Evolutionary conservation across 1,140 invertebrate genomes (phyloP), one percentile per base, ranked within the genome.

Genomic region (Zaprionus inermis): DNA sequence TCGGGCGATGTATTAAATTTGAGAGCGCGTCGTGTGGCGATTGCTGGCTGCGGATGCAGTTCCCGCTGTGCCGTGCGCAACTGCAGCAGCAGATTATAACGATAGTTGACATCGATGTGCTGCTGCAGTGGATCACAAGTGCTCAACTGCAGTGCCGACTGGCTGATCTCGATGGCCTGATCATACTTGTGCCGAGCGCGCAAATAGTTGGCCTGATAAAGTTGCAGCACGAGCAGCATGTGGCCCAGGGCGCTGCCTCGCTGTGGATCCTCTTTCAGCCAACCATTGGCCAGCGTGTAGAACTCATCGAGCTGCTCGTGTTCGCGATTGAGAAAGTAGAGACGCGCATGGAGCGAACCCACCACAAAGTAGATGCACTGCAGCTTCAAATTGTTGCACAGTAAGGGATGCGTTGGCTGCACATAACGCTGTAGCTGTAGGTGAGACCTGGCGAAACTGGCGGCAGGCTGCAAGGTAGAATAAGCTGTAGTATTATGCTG

Each of bases 331-430:
- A 91, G 68, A 10, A 79, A 91, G 32, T 74, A 52, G 7, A 91
- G 59, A 3, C 90, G 81, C 1, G 90, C 90, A 79, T 83, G 78
- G 0, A 91, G 68, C 14, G 73, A 81, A 6, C 90, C 90, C 9
- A 90, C 41, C 7, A 73, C 46, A 16, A 90, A 90, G 11, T 64
- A 81, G 7, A 74, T 38, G 63, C 77, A 78, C 51, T 83, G 71
- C 56, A 91, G 52, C 56, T 85, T 74, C 1, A 61, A 36, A 22
- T 55, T 70, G 1, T 73, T 11, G 0, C 54, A 54, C 0, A 86
- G 3, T 3, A 30, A 3, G 0, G 61, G 12, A 18, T 66, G 56
- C 5, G 52, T 30, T 1, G 41, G 3, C 3, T 64, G 52, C 7
- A 89, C 1, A n/a, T 81, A 89, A 0, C 67, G 57, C 30, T 79